These are phyloP conservation scores for Lysandra coridon DNA, from an alignment of 2,888 invertebrate genomes.

Conservation along the genomic window DNA sequence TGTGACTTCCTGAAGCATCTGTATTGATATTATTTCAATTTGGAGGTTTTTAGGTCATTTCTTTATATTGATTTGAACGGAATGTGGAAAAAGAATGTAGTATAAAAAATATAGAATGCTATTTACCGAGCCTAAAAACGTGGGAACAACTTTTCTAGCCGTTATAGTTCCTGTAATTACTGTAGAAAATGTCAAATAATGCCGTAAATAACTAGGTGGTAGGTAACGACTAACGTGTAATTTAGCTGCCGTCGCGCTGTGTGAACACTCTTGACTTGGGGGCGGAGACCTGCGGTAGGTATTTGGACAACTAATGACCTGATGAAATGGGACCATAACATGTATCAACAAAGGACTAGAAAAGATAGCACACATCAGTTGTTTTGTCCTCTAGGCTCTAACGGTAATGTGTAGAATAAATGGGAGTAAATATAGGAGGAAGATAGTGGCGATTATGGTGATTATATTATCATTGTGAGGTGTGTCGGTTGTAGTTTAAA, in stretches of 20 bases:
- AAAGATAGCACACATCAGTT: no score
- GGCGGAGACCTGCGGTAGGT: background rate
- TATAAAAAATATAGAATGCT: background rate
- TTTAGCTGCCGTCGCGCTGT: constrained; percentile 1
- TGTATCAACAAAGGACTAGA: background rate
- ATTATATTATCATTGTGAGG: no score
- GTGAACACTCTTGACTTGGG: constrained; percentile 3
- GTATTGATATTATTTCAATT: background rate
- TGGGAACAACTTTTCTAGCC: background rate
- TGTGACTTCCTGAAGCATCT: background rate
- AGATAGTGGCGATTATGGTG: no score
- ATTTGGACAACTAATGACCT: constrained; percentile 20
- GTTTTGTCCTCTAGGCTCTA: no score
- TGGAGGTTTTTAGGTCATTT: background rate
- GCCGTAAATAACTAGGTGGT: constrained; percentile 2
- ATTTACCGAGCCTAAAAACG: background rate
- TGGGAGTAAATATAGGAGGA: no score
- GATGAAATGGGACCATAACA: background rate
- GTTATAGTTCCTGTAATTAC: background rate
- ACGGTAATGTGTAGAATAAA: no score
- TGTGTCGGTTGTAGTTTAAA: no score
- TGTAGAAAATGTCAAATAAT: constrained; percentile 25
- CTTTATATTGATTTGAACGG: background rate
- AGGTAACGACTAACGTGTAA: background rate
- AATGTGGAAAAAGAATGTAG: no score